These are phyloP conservation scores for Brachylomia viminalis DNA, from an alignment of 2,888 invertebrate species.

Conservation along the genomic window DNA sequence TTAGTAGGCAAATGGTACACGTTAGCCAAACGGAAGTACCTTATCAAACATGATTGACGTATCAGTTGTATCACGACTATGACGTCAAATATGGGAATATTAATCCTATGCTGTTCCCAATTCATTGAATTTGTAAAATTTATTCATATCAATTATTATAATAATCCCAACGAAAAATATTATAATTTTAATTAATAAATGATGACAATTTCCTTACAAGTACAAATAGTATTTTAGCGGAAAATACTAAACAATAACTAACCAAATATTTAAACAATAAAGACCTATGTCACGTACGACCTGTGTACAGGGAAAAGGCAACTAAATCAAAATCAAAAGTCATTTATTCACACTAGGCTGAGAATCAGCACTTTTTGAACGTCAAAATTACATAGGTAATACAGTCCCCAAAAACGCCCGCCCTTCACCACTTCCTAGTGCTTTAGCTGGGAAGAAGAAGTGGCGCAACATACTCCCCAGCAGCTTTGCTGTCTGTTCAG, in stretches of 20 bases:
- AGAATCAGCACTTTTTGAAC: too few relatives aligned
- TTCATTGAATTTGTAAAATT: slow-evolving; percentile 12
- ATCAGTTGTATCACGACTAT: neutral
- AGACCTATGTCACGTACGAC: neutral
- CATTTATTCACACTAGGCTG: too few relatives aligned
- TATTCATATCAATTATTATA: neutral
- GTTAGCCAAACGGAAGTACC: neutral
- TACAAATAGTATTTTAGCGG: neutral
- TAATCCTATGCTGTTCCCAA: too few relatives aligned
- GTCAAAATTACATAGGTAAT: too few relatives aligned
- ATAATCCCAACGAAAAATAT: neutral
- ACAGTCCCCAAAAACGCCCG: too few relatives aligned
- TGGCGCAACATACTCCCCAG: too few relatives aligned
- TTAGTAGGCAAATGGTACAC: slow-evolving; percentile 1
- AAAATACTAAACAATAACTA: slow-evolving; percentile 8
- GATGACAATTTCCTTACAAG: slow-evolving; percentile 12
- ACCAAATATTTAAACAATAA: neutral
- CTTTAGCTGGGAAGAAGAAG: too few relatives aligned
- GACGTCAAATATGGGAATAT: neutral
- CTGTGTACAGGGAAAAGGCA: neutral
- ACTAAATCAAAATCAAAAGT: too few relatives aligned
- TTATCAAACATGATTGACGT: neutral
- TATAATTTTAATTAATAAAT: slow-evolving; percentile 25
- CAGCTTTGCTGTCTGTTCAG: too few relatives aligned
- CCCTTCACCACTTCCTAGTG: too few relatives aligned